A percentile compares a stretch with the other conserved stretches of the same genome.
phyloP scores from a whole-genome alignment of 2,888 invertebrate species.

The Stenolophus ochropezus region DNA sequence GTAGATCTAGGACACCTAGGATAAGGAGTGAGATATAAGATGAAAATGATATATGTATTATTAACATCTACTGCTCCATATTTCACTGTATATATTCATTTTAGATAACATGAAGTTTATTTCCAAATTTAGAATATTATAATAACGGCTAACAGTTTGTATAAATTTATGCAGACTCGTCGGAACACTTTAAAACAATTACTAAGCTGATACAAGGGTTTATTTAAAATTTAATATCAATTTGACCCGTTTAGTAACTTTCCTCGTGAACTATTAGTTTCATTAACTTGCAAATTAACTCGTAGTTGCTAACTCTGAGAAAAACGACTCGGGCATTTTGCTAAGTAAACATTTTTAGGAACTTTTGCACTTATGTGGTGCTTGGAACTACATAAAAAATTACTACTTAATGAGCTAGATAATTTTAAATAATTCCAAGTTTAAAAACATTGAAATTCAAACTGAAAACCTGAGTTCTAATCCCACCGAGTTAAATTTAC shows the following conservation, averaged over 20 bases:
- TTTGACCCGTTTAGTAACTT: constrained; percentile 7
- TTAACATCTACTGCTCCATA: no score
- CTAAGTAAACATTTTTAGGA: background rate
- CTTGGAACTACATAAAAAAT: background rate
- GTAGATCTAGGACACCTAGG: no score
- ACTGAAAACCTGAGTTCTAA: no score
- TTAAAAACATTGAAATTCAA: no score
- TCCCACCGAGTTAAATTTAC: no score
- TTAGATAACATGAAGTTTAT: no score
- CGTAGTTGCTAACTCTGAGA: background rate
- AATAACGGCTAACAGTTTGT: background rate
- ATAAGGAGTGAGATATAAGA: no score
- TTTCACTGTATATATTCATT: no score
- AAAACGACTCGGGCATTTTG: background rate
- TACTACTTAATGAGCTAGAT: no score
- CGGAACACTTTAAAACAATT: constrained; percentile 24
- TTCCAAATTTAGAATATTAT: background rate
- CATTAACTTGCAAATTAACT: background rate
- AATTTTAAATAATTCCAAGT: no score
- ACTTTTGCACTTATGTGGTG: background rate
- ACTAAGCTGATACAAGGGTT: background rate
- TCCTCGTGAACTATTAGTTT: background rate
- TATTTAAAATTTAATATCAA: constrained; percentile 8
- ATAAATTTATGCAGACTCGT: background rate
- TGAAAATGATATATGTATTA: no score